Evolutionary conservation across 2,113 vertebrate species (phyloP).

Genomic region (Paradisaea rubra): DNA sequence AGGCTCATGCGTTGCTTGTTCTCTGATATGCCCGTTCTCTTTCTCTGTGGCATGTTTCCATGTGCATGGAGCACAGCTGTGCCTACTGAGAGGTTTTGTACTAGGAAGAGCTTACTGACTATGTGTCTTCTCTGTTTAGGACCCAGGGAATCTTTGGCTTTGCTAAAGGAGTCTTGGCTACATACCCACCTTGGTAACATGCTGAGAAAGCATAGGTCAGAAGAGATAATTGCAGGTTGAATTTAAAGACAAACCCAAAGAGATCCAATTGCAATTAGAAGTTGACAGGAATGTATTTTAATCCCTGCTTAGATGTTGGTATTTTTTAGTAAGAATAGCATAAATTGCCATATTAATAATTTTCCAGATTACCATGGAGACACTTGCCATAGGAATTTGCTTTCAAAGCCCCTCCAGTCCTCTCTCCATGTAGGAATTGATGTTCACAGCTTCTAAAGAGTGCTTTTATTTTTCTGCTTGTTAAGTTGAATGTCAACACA

Average conservation of each 20-base stretch:
- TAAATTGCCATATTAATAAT: neutral
- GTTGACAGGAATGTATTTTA: neutral
- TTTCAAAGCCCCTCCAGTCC: neutral
- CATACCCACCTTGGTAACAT: neutral
- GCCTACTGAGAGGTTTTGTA: neutral
- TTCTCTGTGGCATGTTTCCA: neutral
- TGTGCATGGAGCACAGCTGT: neutral
- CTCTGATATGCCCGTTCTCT: neutral
- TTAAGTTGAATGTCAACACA: neutral
- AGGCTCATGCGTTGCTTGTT: neutral
- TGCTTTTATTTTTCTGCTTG: neutral
- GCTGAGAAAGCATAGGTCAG: neutral
- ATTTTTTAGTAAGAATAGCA: neutral
- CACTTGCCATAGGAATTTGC: neutral
- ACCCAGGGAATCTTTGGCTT: neutral
- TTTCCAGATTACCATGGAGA: neutral
- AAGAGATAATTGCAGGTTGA: neutral
- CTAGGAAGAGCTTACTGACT: neutral
- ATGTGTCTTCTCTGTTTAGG: neutral
- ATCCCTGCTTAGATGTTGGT: neutral
- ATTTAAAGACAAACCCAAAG: neutral
- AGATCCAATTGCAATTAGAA: neutral
- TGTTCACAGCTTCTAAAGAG: neutral
- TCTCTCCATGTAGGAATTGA: neutral
- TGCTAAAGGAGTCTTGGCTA: neutral